Evolutionary conservation across 2,888 invertebrate species (phyloP), one percentile per base, ranked within the genome.

Genomic region (Sthenelais limicola): DNA sequence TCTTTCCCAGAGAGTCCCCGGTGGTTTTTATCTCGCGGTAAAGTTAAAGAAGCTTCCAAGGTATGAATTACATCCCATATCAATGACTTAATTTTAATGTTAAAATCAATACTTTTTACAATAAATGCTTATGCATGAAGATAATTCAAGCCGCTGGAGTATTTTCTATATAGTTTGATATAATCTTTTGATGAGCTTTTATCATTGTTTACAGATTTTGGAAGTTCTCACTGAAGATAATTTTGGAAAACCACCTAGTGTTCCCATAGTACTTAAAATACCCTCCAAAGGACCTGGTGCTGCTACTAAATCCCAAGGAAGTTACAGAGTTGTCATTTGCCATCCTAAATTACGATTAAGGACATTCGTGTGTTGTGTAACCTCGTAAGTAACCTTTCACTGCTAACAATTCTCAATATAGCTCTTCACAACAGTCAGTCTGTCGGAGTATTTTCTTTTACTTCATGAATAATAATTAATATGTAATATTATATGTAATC

Each of bases 1-100:
- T 71, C 38, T 51, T 28, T 74, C 35, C 74, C 74, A 43, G 74
- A 79, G 38, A 79, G 79, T 70, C 79, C 79, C 7, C 62, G 79
- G 3, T 79, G 79, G 79, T 70, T 76, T 47, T 71, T 68, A 43
- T 70, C 73, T 24, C 75, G 70, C 71, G 80, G 71, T 73, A 78
- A 38, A 73, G 77, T 73, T 68, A 75, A 62, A 76, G 76, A 77
- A 73, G 79, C 76, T 74, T 75, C 79, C 24, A 68, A 24, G 24
- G 62, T 62, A 62, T 24, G 38, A 26, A 12, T 2, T 30, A 24
- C 52, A 4, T 52, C 7, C 9, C 18, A 15, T 9, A 43, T 15
- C 9, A 15, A 43, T 43, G 18, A 15, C 18, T 43, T 43, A 43
- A 43, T 43, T 43, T 43, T 9, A 43, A 15, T 9, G 9, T 43